phyloP scores from a whole-genome alignment of 2,797 vertebrate genomes.

The Mormyrus hasselquistii region DNA sequence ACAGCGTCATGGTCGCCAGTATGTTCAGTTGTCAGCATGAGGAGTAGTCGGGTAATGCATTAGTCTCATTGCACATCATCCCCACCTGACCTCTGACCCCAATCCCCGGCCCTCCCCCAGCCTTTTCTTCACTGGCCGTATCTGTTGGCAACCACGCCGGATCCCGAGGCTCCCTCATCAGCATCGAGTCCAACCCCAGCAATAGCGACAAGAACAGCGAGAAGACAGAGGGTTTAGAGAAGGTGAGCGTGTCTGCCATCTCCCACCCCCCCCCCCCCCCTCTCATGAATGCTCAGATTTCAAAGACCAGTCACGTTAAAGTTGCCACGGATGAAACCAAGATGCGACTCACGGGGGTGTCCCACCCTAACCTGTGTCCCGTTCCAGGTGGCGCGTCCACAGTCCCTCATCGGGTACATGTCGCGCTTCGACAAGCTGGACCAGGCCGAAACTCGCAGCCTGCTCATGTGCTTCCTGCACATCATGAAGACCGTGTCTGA shows the following conservation, averaged over 20 bases:
- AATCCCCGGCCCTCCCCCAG: constrained; percentile 59
- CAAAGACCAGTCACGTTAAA: not conserved
- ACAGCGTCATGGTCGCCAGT: not conserved
- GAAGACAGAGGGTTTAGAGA: constrained; percentile 90
- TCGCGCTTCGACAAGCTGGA: constrained; percentile 96
- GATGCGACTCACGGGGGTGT: not conserved
- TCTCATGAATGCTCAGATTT: not conserved
- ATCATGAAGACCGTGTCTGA: constrained; percentile 98
- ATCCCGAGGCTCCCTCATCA: constrained; percentile 91
- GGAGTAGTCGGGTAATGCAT: not conserved
- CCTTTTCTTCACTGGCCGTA: constrained; percentile 93
- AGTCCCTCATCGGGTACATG: constrained; percentile 90
- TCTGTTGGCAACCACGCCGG: constrained; percentile 89
- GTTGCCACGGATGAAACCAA: not conserved
- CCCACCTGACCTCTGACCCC: not conserved
- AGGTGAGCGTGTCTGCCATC: constrained; percentile 58
- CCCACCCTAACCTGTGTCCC: not conserved
- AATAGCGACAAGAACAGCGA: constrained; percentile 90
- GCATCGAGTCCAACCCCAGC: constrained; percentile 94
- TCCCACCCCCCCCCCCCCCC: not conserved
- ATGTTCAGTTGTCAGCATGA: not conserved
- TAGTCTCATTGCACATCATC: not conserved
- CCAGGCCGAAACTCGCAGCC: constrained; percentile 90
- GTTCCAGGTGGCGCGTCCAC: constrained; percentile 79
- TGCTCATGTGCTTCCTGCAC: constrained; percentile 95